Base-by-base conservation (phyloP, 2,113 vertebrate species). In the Cephalopterus ornatus region DNA sequence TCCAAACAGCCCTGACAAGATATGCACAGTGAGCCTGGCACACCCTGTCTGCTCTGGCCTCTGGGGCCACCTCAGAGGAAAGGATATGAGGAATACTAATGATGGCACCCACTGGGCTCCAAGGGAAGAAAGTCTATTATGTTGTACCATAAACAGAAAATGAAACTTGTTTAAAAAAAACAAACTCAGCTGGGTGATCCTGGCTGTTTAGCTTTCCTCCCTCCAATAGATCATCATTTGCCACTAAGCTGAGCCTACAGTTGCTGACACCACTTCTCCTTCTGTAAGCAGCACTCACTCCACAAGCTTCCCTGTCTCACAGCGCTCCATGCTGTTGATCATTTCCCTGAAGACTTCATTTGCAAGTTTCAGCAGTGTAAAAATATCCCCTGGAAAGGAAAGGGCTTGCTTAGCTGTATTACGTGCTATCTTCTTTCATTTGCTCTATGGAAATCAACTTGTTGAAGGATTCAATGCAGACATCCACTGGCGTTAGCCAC, bases 301-400 rank as follows among this genome's bases (percentile, higher is more conserved):
- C 50, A 87, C 5, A 6, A 75, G 85, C 20, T 61, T 50, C 53
- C 72, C 63, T 9, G 14, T 68, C 89, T 84, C 61, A 53, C 41
- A 94, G 74, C 0, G 0, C 72, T 96, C 77, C 56, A 52, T 5
- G 2, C 52, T 55, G 81, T 21, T 90, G 59, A 94, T 88, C 89
- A 66, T 80, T 87, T 95, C 85, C 88, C 93, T 49, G 79, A 94
- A 95, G 88, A 91, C 71, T 89, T 96, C 72, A 94, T 92, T 91
- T 94, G 78, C 83, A 89, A 88, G 52, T 85, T 50, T 82, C 89
- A 95, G 35, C 58, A 71, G 66, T 35, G 73, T 85, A 63, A 94
- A 88, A 95, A 71, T 76, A 79, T 72, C 30, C 47, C 32, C 49
- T 80, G 73, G 65, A 73, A 91, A 71, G 84, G 86, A 91, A 95